phyloP scores from a whole-genome alignment of 64 coral and sea anemone species.

The Pocillopora damicornis region DNA sequence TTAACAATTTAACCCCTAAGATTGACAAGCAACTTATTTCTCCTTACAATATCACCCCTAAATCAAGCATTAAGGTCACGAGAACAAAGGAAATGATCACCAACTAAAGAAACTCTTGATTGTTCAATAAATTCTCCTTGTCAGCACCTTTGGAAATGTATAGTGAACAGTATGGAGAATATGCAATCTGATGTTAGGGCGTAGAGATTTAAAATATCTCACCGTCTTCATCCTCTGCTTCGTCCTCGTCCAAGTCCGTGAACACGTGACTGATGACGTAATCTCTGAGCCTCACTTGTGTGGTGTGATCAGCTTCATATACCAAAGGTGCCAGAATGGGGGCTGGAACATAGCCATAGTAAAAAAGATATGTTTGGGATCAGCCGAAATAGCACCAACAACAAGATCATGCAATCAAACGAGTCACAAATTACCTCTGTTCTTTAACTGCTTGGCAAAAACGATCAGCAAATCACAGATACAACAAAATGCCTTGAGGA shows the following conservation, averaged over 20 bases:
- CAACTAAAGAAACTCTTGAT: no score
- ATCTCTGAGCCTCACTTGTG: constrained; percentile 62
- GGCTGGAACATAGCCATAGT: constrained; percentile 8
- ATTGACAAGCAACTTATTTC: no score
- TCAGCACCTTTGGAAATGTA: no score
- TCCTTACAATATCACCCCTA: no score
- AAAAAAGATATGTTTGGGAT: background rate
- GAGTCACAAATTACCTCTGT: constrained; percentile 24
- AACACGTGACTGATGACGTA: constrained; percentile 71
- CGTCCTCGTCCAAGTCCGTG: constrained; percentile 55
- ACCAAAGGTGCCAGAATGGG: constrained; percentile 59
- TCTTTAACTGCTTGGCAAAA: constrained; percentile 70
- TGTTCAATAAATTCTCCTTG: no score
- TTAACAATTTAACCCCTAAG: no score
- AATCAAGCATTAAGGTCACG: no score
- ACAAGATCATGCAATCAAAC: background rate
- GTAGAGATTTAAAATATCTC: background rate
- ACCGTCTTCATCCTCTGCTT: constrained; percentile 80
- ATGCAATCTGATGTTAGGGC: no score
- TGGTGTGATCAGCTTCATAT: constrained; percentile 42
- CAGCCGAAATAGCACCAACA: background rate
- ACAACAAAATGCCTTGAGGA: constrained; percentile 56
- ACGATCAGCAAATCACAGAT: constrained; percentile 61
- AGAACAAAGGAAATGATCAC: no score
- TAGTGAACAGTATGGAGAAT: no score